These are phyloP conservation scores for Eueides isabella DNA, from an alignment of 1,140 invertebrate genomes.

Conservation along the genomic window DNA sequence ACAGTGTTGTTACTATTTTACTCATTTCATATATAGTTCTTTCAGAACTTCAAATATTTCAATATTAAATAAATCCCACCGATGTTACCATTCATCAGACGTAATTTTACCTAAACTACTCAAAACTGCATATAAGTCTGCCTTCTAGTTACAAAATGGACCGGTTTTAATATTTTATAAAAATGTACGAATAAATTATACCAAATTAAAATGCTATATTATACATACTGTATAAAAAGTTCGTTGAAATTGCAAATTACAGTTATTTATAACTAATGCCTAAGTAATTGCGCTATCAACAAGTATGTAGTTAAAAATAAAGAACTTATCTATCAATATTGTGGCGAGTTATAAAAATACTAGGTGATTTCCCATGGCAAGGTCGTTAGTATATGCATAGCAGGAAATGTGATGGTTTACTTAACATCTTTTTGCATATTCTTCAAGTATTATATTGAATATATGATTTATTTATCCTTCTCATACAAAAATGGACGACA, in stretches of 20 bases:
- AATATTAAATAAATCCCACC: not conserved
- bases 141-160: not conserved
- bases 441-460: not conserved
- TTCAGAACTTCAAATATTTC: not conserved
- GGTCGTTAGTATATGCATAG: slow-evolving; percentile 29
- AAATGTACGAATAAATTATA: not conserved
- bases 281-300: slow-evolving; percentile 6
- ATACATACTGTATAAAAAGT: not conserved
- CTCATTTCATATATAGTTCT: too few species aligned
- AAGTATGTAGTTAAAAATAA: slow-evolving; percentile 4
- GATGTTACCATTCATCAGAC: not conserved
- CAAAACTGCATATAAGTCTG: not conserved
- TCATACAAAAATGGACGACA: not conserved
- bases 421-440: slow-evolving; percentile 21
- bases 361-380: slow-evolving; percentile 37
- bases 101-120: not conserved
- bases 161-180: not conserved
- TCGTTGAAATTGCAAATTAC: not conserved
- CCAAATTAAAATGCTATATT: not conserved
- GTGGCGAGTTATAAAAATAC: slow-evolving; percentile 21
- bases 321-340: not conserved
- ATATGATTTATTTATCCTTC: not conserved
- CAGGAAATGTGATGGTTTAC: slow-evolving; percentile 31
- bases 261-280: not conserved
- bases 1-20: too few species aligned